Conservation (phyloP, 2,888 invertebrate species). For the Lottia gigantea region DNA sequence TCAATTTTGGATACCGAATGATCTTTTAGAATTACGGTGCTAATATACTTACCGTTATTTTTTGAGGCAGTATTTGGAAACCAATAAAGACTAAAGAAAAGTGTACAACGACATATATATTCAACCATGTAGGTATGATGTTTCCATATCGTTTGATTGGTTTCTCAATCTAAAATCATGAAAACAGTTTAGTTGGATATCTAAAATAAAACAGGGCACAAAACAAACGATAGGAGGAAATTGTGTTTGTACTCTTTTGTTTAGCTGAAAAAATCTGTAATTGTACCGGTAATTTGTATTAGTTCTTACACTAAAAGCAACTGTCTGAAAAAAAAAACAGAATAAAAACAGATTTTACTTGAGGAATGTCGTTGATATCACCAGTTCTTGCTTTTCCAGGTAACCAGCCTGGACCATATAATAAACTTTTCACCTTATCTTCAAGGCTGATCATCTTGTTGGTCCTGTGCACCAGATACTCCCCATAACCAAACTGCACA, state of each 20-base stretch:
- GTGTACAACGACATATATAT: constrained; percentile 46
- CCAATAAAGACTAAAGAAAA: constrained; percentile 38
- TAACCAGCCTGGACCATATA: constrained; percentile 90
- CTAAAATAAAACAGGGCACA: too few species aligned
- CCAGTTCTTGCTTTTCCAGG: constrained; percentile 82
- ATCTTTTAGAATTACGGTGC: too few species aligned
- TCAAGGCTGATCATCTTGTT: constrained; percentile 73
- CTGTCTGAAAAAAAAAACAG: background rate
- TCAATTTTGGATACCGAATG: too few species aligned
- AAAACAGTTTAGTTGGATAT: too few species aligned
- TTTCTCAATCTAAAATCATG: constrained; percentile 40
- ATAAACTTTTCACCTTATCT: constrained; percentile 78
- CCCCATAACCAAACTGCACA: constrained; percentile 71
- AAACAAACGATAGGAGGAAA: too few species aligned
- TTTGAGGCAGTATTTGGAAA: constrained; percentile 33
- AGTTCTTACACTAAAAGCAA: too few species aligned
- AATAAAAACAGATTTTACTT: constrained; percentile 71
- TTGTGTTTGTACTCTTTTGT: too few species aligned
- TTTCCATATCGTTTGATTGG: constrained; percentile 43
- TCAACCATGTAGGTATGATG: constrained; percentile 37
- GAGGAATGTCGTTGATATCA: constrained; percentile 79
- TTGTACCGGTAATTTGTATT: too few species aligned
- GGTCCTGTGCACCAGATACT: constrained; percentile 77
- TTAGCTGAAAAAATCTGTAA: too few species aligned
- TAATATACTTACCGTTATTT: constrained; percentile 30